Evolutionary conservation across 2,888 invertebrate species (phyloP).

Genomic region (Patella depressa): DNA sequence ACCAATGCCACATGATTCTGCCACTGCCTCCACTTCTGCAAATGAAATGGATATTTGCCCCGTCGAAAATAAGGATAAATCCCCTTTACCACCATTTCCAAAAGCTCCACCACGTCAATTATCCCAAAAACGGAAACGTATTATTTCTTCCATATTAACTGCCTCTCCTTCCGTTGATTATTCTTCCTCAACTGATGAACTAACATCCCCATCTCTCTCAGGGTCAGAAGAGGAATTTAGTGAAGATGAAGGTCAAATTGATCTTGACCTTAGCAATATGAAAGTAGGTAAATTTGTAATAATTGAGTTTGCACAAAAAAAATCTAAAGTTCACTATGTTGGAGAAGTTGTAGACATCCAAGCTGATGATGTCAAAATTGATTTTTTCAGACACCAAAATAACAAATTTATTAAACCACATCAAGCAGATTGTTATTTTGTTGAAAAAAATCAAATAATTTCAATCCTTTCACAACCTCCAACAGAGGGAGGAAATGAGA

Average conservation of each 20-base stretch:
- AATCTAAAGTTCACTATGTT: neutral
- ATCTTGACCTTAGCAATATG: neutral
- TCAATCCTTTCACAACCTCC: neutral
- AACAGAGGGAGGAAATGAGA: neutral
- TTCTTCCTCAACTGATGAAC: neutral
- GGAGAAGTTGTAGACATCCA: neutral
- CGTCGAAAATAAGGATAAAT: no score
- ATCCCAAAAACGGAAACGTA: no score
- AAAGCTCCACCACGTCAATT: no score
- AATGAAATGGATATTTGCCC: no score
- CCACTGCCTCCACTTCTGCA: no score
- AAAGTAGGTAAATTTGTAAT: neutral
- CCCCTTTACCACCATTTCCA: no score
- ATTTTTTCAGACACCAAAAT: neutral
- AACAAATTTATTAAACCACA: neutral
- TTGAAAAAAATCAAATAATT: neutral
- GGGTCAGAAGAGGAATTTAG: neutral
- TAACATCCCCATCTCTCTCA: neutral
- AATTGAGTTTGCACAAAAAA: neutral
- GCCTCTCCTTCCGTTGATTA: no score
- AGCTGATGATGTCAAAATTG: neutral
- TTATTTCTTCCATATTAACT: no score
- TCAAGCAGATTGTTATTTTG: neutral
- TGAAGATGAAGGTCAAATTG: neutral
- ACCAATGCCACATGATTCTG: neutral